phyloP scores from a whole-genome alignment of 2,888 invertebrate species.

The Leucoptera coffeella region DNA sequence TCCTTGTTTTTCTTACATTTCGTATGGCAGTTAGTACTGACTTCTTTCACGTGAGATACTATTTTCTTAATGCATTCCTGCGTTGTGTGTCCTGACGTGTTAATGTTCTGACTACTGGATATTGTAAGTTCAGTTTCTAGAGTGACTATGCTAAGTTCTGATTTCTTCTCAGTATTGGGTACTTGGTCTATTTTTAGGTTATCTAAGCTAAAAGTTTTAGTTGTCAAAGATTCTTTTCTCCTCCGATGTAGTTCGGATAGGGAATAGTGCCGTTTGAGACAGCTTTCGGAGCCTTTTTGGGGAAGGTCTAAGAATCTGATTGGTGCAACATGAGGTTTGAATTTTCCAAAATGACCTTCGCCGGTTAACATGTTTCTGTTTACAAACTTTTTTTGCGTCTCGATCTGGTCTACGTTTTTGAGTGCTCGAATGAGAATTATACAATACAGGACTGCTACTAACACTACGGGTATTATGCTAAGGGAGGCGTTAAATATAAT shows the following conservation, averaged over 20 bases:
- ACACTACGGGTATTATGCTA: slow-evolving; percentile 43
- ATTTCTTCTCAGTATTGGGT: slow-evolving; percentile 7
- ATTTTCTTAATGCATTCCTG: slow-evolving; percentile 7
- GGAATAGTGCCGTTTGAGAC: neutral
- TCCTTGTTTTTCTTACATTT: slow-evolving; percentile 22
- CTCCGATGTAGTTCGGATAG: slow-evolving; percentile 10
- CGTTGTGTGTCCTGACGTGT: slow-evolving; percentile 1
- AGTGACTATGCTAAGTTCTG: slow-evolving; percentile 21
- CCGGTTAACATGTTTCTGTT: slow-evolving; percentile 10
- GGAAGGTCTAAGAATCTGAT: too few relatives aligned
- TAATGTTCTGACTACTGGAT: slow-evolving; percentile 9
- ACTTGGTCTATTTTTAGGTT: neutral
- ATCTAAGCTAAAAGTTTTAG: neutral
- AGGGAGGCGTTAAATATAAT: slow-evolving; percentile 48
- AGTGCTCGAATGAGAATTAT: slow-evolving; percentile 55
- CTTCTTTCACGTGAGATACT: slow-evolving; percentile 3
- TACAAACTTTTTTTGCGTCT: slow-evolving; percentile 16
- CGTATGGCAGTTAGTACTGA: too few relatives aligned
- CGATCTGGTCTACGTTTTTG: slow-evolving; percentile 27
- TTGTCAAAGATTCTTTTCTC: slow-evolving; percentile 13
- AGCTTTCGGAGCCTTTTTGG: neutral
- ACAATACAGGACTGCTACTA: slow-evolving; percentile 45
- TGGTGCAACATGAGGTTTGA: too few relatives aligned
- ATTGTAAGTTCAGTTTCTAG: slow-evolving; percentile 13
- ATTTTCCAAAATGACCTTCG: slow-evolving; percentile 10